Evolutionary conservation across 2,113 vertebrate genomes (phyloP), one percentile per base, ranked within the genome.

Genomic region (Ceyx margarethae): DNA sequence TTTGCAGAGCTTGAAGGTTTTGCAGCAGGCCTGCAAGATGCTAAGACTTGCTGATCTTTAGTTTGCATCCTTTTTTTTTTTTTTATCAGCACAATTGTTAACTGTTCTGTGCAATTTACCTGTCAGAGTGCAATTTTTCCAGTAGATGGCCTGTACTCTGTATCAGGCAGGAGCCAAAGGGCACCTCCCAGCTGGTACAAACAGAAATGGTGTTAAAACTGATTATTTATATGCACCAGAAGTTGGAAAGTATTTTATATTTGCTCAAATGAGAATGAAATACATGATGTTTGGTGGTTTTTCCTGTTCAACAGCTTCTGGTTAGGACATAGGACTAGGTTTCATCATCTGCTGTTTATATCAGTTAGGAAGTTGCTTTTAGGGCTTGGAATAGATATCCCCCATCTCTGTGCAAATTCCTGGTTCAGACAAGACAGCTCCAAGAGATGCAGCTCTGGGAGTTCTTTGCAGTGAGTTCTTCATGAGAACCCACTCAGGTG

Each of bases 1-100:
- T 86, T 87, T 89, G 66, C 23, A 48, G 67, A 94, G 50, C 53
- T 89, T 54, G 50, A 77, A 76, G 48, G 5, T 86, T 84, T 93
- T 65, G 66, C 88, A 81, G 50, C 45, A 84, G 45, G 54, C 22
- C 51, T 85, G 51, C 26, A 65, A 33, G 57, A 35, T 15, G 35
- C 42, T 88, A 45, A 91, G 22, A 2, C 9, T 90, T 84, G 42
- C 31, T 81, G 19, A 78, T 81, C 40, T 14, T 67, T 85, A 72
- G 20, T 82, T 72, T 76, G 9, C 13, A n/a, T 84, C 7, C 56
- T 45, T 37, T n/a, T 65, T 86, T 54, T 64, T 17, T 37, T 37
- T 37, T 37, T 37, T 17, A 46, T 81, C 37, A 85, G 10, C 29
- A 13, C 57, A 65, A 54, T 75, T 90, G n/a, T 13, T 3, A 61